phyloP scores from a whole-genome alignment of 92 coral and sea anemone species.

The Metridium senile region DNA sequence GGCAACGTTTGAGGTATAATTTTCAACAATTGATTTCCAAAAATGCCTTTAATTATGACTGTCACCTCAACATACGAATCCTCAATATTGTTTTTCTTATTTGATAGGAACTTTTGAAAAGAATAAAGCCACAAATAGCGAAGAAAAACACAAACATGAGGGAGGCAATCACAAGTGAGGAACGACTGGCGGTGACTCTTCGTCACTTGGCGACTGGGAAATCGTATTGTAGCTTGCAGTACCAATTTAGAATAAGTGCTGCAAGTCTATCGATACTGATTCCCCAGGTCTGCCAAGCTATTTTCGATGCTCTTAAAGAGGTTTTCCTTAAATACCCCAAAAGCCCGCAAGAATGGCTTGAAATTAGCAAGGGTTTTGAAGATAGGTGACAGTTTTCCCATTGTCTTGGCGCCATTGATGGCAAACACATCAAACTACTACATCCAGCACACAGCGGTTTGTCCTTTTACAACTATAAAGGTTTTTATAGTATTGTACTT shows the following conservation, averaged over 20 bases:
- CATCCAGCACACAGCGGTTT: constrained; percentile 69
- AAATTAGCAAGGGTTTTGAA: constrained; percentile 51
- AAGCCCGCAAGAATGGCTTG: constrained; percentile 43
- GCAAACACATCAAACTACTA: constrained; percentile 56
- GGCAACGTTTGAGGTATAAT: neutral
- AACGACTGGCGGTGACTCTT: constrained; percentile 53
- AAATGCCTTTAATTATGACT: neutral
- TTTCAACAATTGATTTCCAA: neutral
- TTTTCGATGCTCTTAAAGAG: constrained; percentile 41
- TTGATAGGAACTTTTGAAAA: constrained; percentile 35
- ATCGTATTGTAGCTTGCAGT: constrained; percentile 42
- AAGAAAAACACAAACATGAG: constrained; percentile 36
- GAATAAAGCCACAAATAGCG: constrained; percentile 24
- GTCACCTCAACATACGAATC: neutral
- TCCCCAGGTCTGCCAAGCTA: constrained; percentile 49
- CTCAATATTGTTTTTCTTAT: too few relatives aligned
- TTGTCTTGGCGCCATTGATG: constrained; percentile 69
- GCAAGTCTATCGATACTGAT: constrained; percentile 37
- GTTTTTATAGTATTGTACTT: constrained; percentile 34
- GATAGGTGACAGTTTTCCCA: constrained; percentile 63
- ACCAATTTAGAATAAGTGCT: constrained; percentile 40
- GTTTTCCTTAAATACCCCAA: constrained; percentile 26
- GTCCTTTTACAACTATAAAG: constrained; percentile 64
- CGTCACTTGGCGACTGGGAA: constrained; percentile 57
- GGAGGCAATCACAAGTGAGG: constrained; percentile 48